Evolutionary conservation across 2,113 vertebrate genomes (phyloP).

Genomic region (Brienomyrus longianalis): DNA sequence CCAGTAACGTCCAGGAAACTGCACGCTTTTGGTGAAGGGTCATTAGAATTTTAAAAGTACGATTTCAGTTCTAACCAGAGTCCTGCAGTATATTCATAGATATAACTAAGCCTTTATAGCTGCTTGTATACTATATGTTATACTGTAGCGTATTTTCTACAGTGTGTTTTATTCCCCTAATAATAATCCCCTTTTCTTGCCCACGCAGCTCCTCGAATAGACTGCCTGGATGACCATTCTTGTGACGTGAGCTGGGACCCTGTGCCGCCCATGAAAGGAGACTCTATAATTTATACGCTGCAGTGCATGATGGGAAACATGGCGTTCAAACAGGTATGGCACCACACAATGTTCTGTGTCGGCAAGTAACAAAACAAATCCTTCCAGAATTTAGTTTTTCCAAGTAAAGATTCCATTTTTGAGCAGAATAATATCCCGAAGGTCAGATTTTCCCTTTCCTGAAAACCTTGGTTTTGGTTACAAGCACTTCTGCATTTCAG

Average conservation of each 20-base stretch:
- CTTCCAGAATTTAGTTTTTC: background rate
- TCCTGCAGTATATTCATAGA: background rate
- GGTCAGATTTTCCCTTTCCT: background rate
- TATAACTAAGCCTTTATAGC: background rate
- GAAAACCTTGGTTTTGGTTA: background rate
- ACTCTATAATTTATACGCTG: slow-evolving; percentile 85
- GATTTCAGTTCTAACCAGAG: background rate
- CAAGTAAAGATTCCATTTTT: background rate
- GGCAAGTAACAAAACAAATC: background rate
- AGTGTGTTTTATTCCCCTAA: background rate
- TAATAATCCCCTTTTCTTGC: background rate
- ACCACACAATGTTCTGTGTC: background rate
- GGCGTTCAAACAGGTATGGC: slow-evolving; percentile 87
- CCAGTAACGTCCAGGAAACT: background rate
- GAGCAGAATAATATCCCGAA: background rate
- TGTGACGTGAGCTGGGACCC: slow-evolving; percentile 89
- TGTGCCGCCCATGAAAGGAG: slow-evolving; percentile 84
- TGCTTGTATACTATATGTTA: background rate
- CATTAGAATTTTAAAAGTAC: background rate
- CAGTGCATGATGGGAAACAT: slow-evolving; percentile 89
- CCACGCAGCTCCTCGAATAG: slow-evolving; percentile 77
- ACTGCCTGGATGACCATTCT: slow-evolving; percentile 78
- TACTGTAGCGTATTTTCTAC: background rate
- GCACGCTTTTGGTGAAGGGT: background rate
- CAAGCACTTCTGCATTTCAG: background rate